Evolutionary conservation across 2,797 vertebrate genomes (phyloP).

Genomic region (Aphelocoma californica): DNA sequence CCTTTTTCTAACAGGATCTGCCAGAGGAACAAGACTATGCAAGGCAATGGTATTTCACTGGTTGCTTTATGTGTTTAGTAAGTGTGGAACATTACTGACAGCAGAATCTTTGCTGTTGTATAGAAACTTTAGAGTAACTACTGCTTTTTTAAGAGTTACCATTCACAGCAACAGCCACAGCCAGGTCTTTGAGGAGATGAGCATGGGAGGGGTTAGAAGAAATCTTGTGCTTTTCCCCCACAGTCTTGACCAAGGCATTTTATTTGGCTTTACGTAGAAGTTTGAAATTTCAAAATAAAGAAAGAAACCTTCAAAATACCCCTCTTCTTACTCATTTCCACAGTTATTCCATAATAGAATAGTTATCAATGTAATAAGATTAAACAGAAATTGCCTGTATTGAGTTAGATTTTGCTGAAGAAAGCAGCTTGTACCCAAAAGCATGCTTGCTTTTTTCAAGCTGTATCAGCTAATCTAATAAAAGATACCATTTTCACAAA

Average conservation of each 20-base stretch:
- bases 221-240: neutral
- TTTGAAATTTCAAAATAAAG: neutral
- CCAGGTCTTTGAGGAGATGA: neutral
- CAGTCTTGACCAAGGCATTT: neutral
- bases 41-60: neutral
- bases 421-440: constrained; percentile 21
- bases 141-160: neutral
- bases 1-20: neutral
- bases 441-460: constrained; percentile 9
- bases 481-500: constrained; percentile 44
- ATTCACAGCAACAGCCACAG: neutral
- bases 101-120: neutral
- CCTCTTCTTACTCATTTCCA: neutral
- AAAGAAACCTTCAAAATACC: neutral
- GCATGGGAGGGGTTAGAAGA: neutral
- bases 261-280: neutral
- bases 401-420: constrained; percentile 54
- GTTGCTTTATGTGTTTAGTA: neutral
- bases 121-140: neutral
- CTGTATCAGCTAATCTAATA: constrained; percentile 65
- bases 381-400: neutral
- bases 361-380: neutral
- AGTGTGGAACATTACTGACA: neutral
- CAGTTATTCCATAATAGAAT: neutral
- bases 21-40: neutral